Evolutionary conservation across 2,113 vertebrate genomes (phyloP), one percentile per base, ranked within the genome.

Genomic region (Corythornis vintsioides): DNA sequence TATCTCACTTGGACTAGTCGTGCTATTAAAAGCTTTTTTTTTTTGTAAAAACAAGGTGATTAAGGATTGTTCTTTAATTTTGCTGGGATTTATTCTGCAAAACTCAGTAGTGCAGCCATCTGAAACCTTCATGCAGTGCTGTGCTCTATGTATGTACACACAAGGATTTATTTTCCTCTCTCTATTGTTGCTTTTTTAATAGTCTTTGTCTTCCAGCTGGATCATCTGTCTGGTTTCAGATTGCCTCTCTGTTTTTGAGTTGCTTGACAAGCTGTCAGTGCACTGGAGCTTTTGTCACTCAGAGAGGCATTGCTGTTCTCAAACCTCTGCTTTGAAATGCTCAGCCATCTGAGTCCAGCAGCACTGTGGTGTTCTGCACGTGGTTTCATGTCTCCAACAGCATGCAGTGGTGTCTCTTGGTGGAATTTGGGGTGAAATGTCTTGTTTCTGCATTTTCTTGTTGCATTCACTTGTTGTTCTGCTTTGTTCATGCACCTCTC

Each of bases 401-500:
- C 81, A 48, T 82, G 91, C 59, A 42, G 59, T 67, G 83, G 40
- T 93, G 92, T 95, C 71, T 93, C 72, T 86, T 81, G 90, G 92
- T 95, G 80, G 91, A 79, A 89, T 64, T 76, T 81, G 92, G 77
- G 50, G 57, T 86, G 71, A 88, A 86, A 88, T 91, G 60, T 94
- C 82, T 96, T 94, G 83, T 94, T 90, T 71, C 86, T 45, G 26
- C 15, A 9, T 94, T 92, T 84, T 69, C 71, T 66, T 72, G 45
- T 89, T 81, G 78, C 87, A 75, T 93, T 64, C 95, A 75, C 94
- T 88, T 76, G 95, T 94, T 94, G 73, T 89, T 94, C 78, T 93
- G 89, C 95, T 97, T 97, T 89, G 95, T 95, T 96, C 93, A 96
- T 9, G 94, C 93, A 96, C 96, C 95, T 96, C 93, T 96, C 92